Percentiles rank a stretch among this genome's conserved stretches.
These are phyloP conservation scores for Gorilla gorilla DNA, from an alignment of 2,113 vertebrate species.

Conservation along the genomic window DNA sequence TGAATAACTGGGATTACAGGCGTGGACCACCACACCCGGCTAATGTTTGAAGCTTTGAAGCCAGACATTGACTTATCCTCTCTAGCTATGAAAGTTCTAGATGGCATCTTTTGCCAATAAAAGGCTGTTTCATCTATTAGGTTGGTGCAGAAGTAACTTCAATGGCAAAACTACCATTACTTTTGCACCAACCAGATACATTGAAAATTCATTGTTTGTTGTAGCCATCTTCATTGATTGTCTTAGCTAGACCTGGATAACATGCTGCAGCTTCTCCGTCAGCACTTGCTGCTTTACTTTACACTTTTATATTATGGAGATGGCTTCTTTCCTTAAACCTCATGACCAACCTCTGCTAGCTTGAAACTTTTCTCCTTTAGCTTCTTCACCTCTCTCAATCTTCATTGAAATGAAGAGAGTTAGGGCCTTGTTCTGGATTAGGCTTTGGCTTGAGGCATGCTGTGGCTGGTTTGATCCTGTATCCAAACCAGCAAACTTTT, in stretches of 20 bases:
- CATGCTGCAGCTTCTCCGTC: not conserved
- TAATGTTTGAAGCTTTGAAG: no score
- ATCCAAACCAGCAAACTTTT: not conserved
- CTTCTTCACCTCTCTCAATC: not conserved
- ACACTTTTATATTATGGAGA: not conserved
- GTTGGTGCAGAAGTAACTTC: no score
- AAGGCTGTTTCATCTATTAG: not conserved
- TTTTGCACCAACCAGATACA: not conserved
- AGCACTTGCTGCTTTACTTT: not conserved
- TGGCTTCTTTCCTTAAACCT: not conserved
- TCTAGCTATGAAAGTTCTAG: not conserved
- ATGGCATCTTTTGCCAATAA: not conserved
- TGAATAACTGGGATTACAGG: no score
- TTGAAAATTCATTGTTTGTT: not conserved
- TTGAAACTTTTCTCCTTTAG: not conserved
- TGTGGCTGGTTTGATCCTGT: not conserved
- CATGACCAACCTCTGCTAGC: not conserved
- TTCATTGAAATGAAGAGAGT: not conserved
- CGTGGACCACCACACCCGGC: no score
- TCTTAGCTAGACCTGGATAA: not conserved
- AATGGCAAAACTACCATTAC: no score
- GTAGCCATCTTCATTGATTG: not conserved
- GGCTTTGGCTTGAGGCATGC: not conserved
- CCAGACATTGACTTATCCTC: not conserved
- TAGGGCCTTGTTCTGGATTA: not conserved